phyloP scores from a whole-genome alignment of 2,797 vertebrate species.

The Propithecus perrieri region DNA sequence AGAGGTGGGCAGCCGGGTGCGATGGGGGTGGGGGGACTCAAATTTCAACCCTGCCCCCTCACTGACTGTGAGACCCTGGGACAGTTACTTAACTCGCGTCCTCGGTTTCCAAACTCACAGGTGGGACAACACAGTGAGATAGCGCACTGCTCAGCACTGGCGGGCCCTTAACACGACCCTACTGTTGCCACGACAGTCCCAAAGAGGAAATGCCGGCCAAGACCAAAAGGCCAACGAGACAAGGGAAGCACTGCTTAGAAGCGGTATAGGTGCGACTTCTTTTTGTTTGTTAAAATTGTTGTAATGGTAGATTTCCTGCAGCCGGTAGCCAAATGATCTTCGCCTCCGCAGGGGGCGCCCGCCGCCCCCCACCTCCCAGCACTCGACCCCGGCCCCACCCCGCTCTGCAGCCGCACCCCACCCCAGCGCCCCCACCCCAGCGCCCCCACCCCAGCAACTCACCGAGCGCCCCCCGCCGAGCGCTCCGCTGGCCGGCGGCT shows the following conservation, averaged over 20 bases:
- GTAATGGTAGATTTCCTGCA: background rate
- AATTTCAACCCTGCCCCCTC: background rate
- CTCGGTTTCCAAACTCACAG: background rate
- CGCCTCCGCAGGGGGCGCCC: background rate
- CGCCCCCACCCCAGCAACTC: background rate
- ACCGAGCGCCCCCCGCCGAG: background rate
- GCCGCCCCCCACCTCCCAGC: background rate
- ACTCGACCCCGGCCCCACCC: background rate
- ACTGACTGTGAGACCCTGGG: background rate
- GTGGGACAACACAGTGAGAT: background rate
- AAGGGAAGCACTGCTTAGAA: background rate
- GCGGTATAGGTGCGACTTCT: background rate
- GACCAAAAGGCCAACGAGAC: background rate
- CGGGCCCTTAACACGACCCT: rapidly evolving
- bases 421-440: too few species aligned
- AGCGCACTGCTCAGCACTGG: too few species aligned
- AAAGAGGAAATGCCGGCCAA: background rate
- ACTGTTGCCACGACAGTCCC: background rate
- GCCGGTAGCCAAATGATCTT: background rate
- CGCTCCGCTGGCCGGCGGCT: background rate
- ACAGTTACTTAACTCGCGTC: background rate
- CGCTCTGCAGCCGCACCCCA: too few species aligned
- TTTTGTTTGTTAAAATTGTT: background rate
- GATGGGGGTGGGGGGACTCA: background rate
- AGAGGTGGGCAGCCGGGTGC: background rate